Conservation (phyloP, 2,113 vertebrate species). For the Agapornis roseicollis region DNA sequence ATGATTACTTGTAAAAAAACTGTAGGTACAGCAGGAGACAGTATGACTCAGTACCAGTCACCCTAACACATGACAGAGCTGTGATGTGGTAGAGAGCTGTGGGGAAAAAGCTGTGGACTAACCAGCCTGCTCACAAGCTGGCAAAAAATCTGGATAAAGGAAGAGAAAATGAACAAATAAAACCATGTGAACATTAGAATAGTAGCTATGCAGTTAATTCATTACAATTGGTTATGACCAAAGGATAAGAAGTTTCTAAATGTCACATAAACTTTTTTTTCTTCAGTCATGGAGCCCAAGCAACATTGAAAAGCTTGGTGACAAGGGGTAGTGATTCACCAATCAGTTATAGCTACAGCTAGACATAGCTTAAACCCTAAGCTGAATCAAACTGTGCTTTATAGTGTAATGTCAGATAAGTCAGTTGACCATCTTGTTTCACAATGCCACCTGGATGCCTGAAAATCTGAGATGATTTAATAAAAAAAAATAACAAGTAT, state of each 20-base stretch:
- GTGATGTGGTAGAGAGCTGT: not conserved
- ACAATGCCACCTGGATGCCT: not conserved
- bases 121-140: not conserved
- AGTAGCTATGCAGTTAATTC: not conserved
- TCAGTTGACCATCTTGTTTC: not conserved
- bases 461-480: not conserved
- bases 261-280: not conserved
- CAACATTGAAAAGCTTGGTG: not conserved
- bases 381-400: not conserved
- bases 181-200: not conserved
- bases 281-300: not conserved
- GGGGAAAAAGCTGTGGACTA: not conserved
- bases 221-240: not conserved
- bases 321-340: not conserved
- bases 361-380: not conserved
- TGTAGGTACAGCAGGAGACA: not conserved
- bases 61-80: not conserved
- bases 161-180: not conserved
- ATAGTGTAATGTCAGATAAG: not conserved
- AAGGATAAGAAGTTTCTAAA: not conserved
- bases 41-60: not conserved
- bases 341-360: fast-evolving
- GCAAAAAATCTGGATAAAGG: not conserved
- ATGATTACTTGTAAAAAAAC: not conserved
- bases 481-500: not conserved